These are phyloP conservation scores for Corynorhinus townsendii DNA, from an alignment of 2,113 vertebrate genomes.

Conservation along the genomic window DNA sequence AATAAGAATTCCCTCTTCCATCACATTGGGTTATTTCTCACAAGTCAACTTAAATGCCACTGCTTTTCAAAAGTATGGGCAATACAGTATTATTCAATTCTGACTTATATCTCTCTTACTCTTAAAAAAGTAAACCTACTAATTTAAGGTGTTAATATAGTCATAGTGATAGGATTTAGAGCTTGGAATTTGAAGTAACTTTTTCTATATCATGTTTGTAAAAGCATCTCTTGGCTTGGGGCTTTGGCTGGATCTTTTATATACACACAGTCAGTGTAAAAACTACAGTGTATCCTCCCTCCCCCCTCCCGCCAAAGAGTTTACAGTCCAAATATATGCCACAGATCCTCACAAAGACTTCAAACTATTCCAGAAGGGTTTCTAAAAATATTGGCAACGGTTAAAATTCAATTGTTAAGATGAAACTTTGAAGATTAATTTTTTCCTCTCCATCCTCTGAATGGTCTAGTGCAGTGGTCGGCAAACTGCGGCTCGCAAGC, in stretches of 20 bases:
- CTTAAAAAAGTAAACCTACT: background rate
- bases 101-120: background rate
- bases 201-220: background rate
- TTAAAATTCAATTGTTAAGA: slow-evolving; percentile 15
- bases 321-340: background rate
- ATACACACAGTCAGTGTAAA: slow-evolving; percentile 11
- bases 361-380: slow-evolving; percentile 29
- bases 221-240: background rate
- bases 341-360: background rate
- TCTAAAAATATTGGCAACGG: slow-evolving; percentile 27
- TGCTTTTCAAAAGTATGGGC: background rate
- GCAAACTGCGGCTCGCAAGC: no score
- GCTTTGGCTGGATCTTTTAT: background rate
- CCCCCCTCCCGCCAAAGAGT: background rate
- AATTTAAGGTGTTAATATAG: background rate
- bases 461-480: background rate
- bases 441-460: background rate
- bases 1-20: background rate
- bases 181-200: background rate
- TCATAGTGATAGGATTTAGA: background rate
- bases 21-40: background rate
- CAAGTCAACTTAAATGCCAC: background rate
- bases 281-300: background rate
- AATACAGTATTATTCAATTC: background rate
- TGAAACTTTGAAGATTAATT: slow-evolving; percentile 19